Conservation (phyloP, 2,888 invertebrate species). For the Coelopa pilipes region DNA sequence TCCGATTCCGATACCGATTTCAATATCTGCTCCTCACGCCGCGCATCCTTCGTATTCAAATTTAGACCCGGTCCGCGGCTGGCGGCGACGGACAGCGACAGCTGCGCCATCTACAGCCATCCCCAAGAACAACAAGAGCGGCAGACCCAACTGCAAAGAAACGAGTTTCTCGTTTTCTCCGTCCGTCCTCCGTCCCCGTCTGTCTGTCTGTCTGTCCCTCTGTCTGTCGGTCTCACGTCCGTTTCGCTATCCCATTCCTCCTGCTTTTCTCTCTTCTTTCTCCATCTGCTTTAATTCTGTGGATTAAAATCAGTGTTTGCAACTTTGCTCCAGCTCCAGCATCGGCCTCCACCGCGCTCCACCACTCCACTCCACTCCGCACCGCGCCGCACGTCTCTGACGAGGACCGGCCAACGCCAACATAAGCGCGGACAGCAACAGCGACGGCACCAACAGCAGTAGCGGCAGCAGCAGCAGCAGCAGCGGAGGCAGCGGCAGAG, state of each 20-base stretch:
- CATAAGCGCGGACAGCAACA: neutral
- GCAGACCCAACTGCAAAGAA: neutral
- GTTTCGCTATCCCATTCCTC: slow-evolving; percentile 5
- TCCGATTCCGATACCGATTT: neutral
- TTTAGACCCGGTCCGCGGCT: neutral
- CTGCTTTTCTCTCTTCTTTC: neutral
- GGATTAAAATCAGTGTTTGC: slow-evolving; percentile 34
- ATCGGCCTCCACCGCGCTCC: neutral
- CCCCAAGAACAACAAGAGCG: neutral
- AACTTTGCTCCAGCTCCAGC: slow-evolving; percentile 30
- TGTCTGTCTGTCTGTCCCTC: neutral
- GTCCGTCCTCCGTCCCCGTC: slow-evolving; percentile 4
- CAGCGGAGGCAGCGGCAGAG: neutral
- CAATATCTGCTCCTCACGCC: neutral
- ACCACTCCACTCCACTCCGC: slow-evolving; percentile 9
- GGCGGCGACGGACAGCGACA: slow-evolving; percentile 8
- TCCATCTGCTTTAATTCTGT: slow-evolving; percentile 25
- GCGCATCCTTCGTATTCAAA: slow-evolving; percentile 13
- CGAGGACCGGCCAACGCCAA: slow-evolving; percentile 28
- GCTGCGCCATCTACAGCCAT: slow-evolving; percentile 28
- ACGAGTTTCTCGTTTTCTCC: neutral
- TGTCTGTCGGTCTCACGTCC: neutral
- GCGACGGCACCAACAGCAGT: slow-evolving; percentile 15
- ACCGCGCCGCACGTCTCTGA: neutral
- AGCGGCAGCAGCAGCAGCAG: slow-evolving; percentile 37